Conservation (phyloP, 2,113 vertebrate species). For the Girardinichthys multiradiatus region DNA sequence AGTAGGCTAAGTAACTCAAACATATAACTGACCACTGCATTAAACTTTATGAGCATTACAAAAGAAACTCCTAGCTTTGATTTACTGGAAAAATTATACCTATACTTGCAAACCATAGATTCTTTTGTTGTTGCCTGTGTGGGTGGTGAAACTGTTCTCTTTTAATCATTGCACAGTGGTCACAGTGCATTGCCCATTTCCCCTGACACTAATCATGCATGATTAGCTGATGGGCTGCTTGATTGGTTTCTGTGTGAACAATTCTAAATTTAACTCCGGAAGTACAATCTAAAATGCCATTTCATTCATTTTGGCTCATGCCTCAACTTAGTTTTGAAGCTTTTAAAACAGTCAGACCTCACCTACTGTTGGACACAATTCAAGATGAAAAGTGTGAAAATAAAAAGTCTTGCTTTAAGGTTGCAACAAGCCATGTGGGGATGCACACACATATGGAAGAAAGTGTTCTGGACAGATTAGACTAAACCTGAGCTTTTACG, state of each 20-base stretch:
- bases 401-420: too few species aligned
- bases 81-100: not conserved
- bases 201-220: conserved; percentile 55
- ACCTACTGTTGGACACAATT: not conserved
- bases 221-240: conserved; percentile 60
- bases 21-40: too few species aligned
- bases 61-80: not conserved
- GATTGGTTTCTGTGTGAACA: conserved; percentile 39
- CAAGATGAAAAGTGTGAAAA: not conserved
- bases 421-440: too few species aligned
- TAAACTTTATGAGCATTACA: not conserved
- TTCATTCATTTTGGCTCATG: not conserved
- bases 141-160: conserved; percentile 53
- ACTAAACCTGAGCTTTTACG: too few species aligned
- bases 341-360: not conserved
- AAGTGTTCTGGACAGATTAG: too few species aligned
- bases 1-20: not conserved
- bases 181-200: conserved; percentile 30
- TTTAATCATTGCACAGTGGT: conserved; percentile 44
- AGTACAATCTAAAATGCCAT: conserved; percentile 36
- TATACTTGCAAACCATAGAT: not conserved
- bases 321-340: not conserved
- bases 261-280: conserved; percentile 53
- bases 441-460: not conserved
- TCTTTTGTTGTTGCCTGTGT: conserved; percentile 20